phyloP scores from a whole-genome alignment of 2,113 vertebrate species.

The Gopherus evgoodei region DNA sequence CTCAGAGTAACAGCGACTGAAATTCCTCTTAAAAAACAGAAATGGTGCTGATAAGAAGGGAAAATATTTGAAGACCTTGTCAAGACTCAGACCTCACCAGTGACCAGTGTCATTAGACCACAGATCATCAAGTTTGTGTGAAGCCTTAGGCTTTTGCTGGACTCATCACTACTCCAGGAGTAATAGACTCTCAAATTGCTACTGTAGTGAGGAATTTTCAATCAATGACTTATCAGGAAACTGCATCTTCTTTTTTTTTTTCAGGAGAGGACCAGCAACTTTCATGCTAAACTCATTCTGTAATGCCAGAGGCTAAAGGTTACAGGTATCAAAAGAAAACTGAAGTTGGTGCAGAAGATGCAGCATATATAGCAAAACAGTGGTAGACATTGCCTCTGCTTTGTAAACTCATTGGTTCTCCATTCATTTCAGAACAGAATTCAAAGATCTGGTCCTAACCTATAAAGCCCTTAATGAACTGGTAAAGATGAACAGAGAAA shows the following conservation, averaged over 20 bases:
- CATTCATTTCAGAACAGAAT: neutral
- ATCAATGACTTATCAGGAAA: neutral
- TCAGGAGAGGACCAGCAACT: rapidly evolving
- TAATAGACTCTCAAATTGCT: neutral
- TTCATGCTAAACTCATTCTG: neutral
- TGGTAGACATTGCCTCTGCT: neutral
- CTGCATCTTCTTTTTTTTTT: neutral
- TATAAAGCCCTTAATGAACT: neutral
- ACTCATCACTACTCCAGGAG: rapidly evolving
- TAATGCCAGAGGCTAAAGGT: neutral
- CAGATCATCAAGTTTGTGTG: neutral
- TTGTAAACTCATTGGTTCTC: neutral
- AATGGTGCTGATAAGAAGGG: neutral
- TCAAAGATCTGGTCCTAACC: neutral
- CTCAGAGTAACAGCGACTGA: neutral
- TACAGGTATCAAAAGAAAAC: neutral
- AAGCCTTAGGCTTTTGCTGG: neutral
- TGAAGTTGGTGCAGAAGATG: neutral
- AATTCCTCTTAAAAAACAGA: neutral
- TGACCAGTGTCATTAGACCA: neutral
- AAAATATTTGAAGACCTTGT: neutral
- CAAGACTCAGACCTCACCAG: neutral
- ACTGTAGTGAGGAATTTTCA: neutral
- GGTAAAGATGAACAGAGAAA: neutral
- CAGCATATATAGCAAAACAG: neutral